Percentiles rank a stretch among this genome's conserved stretches.
These are phyloP conservation scores for Neoarius graeffei DNA, from an alignment of 2,113 vertebrate genomes.

Conservation along the genomic window DNA sequence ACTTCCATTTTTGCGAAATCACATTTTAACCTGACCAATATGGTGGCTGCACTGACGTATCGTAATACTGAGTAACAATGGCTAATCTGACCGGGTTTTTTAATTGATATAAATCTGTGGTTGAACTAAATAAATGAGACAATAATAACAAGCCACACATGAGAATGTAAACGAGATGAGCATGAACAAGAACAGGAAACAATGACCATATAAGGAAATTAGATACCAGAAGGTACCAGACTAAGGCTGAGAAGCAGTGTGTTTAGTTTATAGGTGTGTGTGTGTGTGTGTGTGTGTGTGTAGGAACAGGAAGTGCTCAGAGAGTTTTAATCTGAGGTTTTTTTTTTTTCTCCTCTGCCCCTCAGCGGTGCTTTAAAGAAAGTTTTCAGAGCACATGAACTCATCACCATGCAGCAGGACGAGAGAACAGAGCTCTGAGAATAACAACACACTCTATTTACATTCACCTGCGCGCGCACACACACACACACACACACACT, in stretches of 20 bases:
- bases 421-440: slow-evolving; percentile 6
- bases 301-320: slow-evolving; percentile 14
- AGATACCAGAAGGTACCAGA: background rate
- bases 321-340: background rate
- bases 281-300: background rate
- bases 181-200: background rate
- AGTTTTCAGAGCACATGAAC: slow-evolving; percentile 4
- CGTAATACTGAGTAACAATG: background rate
- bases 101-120: background rate
- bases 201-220: background rate
- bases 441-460: slow-evolving; percentile 47
- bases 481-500: background rate
- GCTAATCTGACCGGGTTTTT: background rate
- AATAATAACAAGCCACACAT: background rate
- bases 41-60: background rate
- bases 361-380: background rate
- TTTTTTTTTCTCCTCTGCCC: slow-evolving; percentile 5
- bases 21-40: background rate
- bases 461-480: slow-evolving; percentile 31
- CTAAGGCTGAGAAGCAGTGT: background rate
- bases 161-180: background rate
- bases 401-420: background rate
- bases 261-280: slow-evolving; percentile 1
- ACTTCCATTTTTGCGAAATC: background rate
- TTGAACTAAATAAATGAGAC: background rate